Base-by-base conservation (phyloP, 1,140 invertebrate genomes). In the Scaptomyza pallida region DNA sequence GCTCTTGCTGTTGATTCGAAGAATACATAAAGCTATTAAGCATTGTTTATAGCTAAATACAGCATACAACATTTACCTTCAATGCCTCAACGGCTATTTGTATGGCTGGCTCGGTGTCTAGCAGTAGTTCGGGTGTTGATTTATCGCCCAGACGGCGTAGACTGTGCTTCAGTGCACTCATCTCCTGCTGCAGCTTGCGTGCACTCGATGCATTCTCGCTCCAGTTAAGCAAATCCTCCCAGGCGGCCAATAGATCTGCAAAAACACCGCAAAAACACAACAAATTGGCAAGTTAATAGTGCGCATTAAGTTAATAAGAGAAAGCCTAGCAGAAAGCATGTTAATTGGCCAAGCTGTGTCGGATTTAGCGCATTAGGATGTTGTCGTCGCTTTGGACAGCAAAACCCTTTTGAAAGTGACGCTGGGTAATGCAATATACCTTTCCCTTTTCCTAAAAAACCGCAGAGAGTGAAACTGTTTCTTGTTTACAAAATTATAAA, bases 1-100 rank as follows among this genome's bases (percentile, higher is more conserved):
- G 91, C 73, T 94, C 93, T 74, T 92, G 92, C 94, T 95, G 92
- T 5, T 26, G 23, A 2, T 5, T 26, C 23, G 23, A 26, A 26
- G 3, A 23, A 23, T 23, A 23, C 72, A 93, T n/a, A 92, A 64
- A 2, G 0, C 2, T 17, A 26, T 12, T 54, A 5, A 47, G 10
- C 2, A 3, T 5, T 35, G 33, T 35, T 35, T n/a, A n/a, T 3
- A 3, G 6, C 33, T n/a, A 35, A 9, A 35, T 37, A 37, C n/a
- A 37, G 3, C 15, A 8, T 0, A 5, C 23, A 61, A 13, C 0
- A 33, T 75, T 77, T 45, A 90, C 91, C 89, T 91, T 89, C 5
- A 91, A 44, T 10, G 83, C 79, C 67, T 91, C 85, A 19, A 91
- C 89, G 13, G 89, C 78, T 30, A 91, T 71, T 30, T 91, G 91